Conservation (phyloP, 2,888 invertebrate genomes). For the Dascillus cervinus region DNA sequence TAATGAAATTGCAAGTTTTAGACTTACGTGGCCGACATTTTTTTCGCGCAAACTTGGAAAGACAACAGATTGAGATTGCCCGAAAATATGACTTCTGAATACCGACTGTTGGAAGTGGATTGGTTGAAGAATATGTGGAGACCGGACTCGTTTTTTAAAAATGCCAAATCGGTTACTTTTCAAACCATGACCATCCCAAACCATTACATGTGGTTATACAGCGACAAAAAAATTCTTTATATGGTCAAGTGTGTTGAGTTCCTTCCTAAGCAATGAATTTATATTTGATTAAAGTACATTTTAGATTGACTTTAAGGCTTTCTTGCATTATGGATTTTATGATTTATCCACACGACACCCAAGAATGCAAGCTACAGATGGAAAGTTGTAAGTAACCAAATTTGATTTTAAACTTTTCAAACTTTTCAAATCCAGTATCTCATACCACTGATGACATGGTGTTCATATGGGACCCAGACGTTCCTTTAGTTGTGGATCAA, state of each 20-base stretch:
- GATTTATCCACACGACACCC: slow-evolving; percentile 90
- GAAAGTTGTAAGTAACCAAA: slow-evolving; percentile 76
- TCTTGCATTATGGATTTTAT: slow-evolving; percentile 94
- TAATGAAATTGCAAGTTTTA: slow-evolving; percentile 29
- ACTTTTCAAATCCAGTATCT: slow-evolving; percentile 57
- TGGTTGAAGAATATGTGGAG: slow-evolving; percentile 92
- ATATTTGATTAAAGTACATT: too few species aligned
- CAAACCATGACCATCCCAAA: slow-evolving; percentile 94
- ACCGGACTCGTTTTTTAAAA: slow-evolving; percentile 90
- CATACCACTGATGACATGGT: slow-evolving; percentile 91
- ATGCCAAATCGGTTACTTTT: slow-evolving; percentile 87
- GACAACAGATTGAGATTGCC: slow-evolving; percentile 78
- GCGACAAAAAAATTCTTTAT: slow-evolving; percentile 77
- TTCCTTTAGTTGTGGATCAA: slow-evolving; percentile 81
- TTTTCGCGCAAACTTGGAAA: slow-evolving; percentile 91
- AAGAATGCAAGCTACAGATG: slow-evolving; percentile 90
- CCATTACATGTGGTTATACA: slow-evolving; percentile 87
- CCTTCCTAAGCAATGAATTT: too few species aligned
- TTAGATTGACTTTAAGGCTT: slow-evolving; percentile 69
- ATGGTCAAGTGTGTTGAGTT: slow-evolving; percentile 65
- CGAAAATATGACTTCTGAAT: slow-evolving; percentile 89
- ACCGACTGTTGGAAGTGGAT: slow-evolving; percentile 77
- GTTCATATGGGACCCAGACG: slow-evolving; percentile 88
- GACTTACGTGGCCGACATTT: slow-evolving; percentile 88
- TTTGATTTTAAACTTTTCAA: background rate